Base-by-base conservation (phyloP, 2,797 vertebrate genomes). In the Rhinophrynus dorsalis region DNA sequence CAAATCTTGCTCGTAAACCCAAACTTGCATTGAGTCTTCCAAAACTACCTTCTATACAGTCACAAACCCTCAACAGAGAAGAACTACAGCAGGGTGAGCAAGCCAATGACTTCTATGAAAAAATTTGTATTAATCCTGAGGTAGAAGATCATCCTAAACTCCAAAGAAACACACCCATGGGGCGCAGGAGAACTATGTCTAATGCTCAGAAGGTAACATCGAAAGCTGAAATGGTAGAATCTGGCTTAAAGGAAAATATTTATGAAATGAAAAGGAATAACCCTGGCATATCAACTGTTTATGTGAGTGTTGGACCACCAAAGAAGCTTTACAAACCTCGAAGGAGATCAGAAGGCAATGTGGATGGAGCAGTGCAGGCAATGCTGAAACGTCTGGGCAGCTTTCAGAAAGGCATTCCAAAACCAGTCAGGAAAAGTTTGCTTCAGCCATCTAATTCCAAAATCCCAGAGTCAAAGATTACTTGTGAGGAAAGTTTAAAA, bases 361-460 rank as follows among this genome's bases (percentile, higher is more conserved):
- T 86, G 0, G 90, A 94, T 35, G 92, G 95, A 2, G 86, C 89
- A 0, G 93, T 94, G 24, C 92, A 93, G 78, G 91, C 94, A 0
- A 82, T 95, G 84, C 82, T 98, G 18, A 92, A 90, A 40, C 85
- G 91, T 20, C 84, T 97, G 2, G 92, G 95, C 68, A 96, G 95
- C 80, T 85, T 95, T 50, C 94, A 95, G 84, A 91, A 92, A 48
- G 85, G 75, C 29, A 85, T 95, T 23, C 81, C 85, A 67, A 97
- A 97, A 79, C 93, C 94, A 0, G 92, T 92, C 0, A 88, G 93
- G 65, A 60, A 52, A 55, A 73, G 47, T 45, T 54, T 66, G 20
- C 50, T 52, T 12, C 62, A 54, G 8, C 8, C 58, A 26, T 57
- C 70, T 35, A 73, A 60, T 13, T 45, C 56, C 15, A 73, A 33